Conservation (phyloP, 53 echinoderm and acorn worm species). For the Zoroaster sp. region DNA sequence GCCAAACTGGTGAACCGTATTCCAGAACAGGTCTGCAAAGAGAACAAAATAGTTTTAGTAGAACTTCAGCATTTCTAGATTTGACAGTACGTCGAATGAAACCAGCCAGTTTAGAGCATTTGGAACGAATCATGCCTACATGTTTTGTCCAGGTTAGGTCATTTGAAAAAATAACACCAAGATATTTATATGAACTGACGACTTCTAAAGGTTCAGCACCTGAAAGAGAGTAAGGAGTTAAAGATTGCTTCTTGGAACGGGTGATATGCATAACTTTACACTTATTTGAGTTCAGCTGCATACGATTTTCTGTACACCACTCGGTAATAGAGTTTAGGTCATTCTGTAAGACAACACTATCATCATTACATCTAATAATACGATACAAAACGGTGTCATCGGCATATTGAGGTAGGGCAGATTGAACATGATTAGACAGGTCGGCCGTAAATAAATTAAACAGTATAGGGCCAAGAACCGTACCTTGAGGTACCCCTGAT, state of each 20-base stretch:
- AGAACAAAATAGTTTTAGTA: background rate
- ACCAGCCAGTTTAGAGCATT: no score
- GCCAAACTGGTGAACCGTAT: background rate
- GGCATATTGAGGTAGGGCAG: no score
- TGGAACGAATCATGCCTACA: background rate
- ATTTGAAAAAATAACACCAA: background rate
- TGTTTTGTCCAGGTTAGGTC: constrained; percentile 17
- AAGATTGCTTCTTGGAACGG: background rate
- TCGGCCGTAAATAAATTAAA: no score
- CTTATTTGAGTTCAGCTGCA: background rate
- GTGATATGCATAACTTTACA: constrained; percentile 13
- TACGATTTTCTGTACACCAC: background rate
- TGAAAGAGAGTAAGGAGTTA: background rate
- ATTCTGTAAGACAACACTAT: background rate
- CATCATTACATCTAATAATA: background rate
- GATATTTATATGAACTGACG: background rate
- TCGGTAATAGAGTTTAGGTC: background rate
- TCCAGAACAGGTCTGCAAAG: constrained; percentile 1
- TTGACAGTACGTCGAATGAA: background rate
- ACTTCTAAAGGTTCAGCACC: background rate
- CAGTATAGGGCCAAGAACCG: no score
- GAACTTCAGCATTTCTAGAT: background rate
- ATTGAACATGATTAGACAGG: no score
- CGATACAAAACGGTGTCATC: background rate
- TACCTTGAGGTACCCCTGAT: no score